Base-by-base conservation (phyloP, 2,888 invertebrate genomes). In the Eupithecia pulchellata region DNA sequence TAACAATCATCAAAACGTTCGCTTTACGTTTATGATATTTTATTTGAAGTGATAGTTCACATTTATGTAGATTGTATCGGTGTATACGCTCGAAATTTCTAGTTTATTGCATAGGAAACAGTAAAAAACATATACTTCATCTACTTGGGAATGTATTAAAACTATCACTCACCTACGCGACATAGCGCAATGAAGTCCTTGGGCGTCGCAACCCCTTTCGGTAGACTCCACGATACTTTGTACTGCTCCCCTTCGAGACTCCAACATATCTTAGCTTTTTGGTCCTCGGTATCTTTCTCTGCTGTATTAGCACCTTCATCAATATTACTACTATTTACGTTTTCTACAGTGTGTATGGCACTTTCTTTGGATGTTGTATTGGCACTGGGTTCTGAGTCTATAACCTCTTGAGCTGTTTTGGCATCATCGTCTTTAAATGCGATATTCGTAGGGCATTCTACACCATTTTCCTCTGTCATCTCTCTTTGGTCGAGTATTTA, bases 151-250 rank as follows among this genome's bases (percentile, higher is more conserved):
- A 20, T 30, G 27, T 34, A 36, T 29, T 58, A 27, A 36, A 69
- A 63, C 9, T 42, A 63, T 13, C 27, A 86, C 95, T 91, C 81
- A 96, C 96, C 95, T 91, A 89, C 84, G 81, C 87, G 91, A 84
- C 94, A 95, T 77, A 96, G 84, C 64, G 94, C 95, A 80, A 96
- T 90, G 86, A 94, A 95, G 82, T 96, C 95, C 65, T 85, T 81
- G 65, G 81, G 34, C 55, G 90, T 84, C 11, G 87, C 83, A 27
- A 81, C 79, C 65, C 90, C 94, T 69, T 94, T 91, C 17, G 89
- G 87, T 60, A 95, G 81, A 69, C 84, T 89, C 95, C 95, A 95
- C 78, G 90, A 88, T 75, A 93, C 84, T 72, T 85, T 87, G 72
- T 88, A 88, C 76, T 91, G 88, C 75, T 78, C 88, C 55, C 89